Evolutionary conservation across 1,140 invertebrate species (phyloP).

Genomic region (Argopecten irradians): DNA sequence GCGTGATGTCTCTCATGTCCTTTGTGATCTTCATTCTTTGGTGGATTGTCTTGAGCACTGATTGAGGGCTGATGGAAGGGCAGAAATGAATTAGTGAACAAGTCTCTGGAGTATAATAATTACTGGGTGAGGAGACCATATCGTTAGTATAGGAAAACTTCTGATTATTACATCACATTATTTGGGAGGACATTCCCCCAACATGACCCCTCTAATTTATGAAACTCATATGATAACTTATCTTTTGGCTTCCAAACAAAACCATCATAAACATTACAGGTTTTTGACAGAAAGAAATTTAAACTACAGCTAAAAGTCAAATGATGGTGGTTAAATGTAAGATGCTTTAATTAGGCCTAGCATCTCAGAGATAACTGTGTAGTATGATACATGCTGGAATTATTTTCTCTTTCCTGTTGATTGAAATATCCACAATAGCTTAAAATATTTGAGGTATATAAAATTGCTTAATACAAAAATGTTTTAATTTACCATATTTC

Average conservation of each 20-base stretch:
- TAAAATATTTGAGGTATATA: background rate
- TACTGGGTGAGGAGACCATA: background rate
- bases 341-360: too few species aligned
- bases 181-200: background rate
- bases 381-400: background rate
- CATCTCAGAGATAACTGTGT: background rate
- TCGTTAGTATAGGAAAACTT: background rate
- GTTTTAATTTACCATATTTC: background rate
- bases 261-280: background rate
- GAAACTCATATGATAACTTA: background rate
- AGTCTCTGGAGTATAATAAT: background rate
- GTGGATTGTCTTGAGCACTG: slow-evolving; percentile 13
- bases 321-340: background rate
- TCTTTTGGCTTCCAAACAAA: background rate
- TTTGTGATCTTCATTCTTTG: slow-evolving; percentile 3
- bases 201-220: background rate
- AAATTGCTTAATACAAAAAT: background rate
- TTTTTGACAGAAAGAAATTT: background rate
- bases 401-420: background rate
- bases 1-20: slow-evolving; percentile 26
- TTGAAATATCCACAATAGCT: background rate
- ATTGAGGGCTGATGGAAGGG: slow-evolving; percentile 9
- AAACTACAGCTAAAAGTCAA: background rate
- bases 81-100: slow-evolving; percentile 3
- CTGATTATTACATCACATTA: background rate